Evolutionary conservation across 2,797 vertebrate species (phyloP).

Genomic region (Echeneis naucrates): DNA sequence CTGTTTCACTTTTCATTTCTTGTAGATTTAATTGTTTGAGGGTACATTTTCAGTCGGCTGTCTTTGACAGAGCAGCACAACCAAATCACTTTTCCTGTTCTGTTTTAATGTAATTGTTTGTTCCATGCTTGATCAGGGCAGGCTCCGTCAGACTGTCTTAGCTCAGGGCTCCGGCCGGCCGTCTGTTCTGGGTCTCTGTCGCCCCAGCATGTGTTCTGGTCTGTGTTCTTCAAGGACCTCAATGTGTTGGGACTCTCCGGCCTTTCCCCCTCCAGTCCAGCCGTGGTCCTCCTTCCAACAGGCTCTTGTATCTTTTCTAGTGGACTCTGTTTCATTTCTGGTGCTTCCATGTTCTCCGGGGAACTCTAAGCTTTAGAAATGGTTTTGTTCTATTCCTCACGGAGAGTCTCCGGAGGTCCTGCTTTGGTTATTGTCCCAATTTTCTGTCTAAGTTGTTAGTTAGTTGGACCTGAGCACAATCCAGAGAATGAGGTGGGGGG

Average conservation of each 20-base stretch:
- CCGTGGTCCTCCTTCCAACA: too few species aligned
- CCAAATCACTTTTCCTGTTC: background rate
- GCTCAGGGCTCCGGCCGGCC: too few species aligned
- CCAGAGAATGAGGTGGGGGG: too few species aligned
- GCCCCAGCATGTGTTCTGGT: background rate
- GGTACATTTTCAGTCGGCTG: too few species aligned
- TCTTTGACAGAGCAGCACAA: too few species aligned
- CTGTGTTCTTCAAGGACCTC: background rate
- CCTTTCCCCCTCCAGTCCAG: too few species aligned
- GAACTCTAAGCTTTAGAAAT: background rate
- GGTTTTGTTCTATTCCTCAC: background rate
- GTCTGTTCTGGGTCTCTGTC: background rate
- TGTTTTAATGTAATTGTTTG: too few species aligned
- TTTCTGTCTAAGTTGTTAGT: background rate
- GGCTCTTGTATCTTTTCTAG: background rate
- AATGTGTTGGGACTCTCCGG: too few species aligned
- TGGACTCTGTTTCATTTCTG: background rate
- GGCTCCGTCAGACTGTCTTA: background rate
- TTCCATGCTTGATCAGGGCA: background rate
- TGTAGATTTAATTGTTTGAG: too few species aligned
- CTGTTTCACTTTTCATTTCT: background rate
- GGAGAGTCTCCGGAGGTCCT: background rate
- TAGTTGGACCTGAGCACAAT: too few species aligned
- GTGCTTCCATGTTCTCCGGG: background rate
- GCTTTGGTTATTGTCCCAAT: background rate